phyloP scores from a whole-genome alignment of 2,797 vertebrate species.

The Rhynchotus rufescens region DNA sequence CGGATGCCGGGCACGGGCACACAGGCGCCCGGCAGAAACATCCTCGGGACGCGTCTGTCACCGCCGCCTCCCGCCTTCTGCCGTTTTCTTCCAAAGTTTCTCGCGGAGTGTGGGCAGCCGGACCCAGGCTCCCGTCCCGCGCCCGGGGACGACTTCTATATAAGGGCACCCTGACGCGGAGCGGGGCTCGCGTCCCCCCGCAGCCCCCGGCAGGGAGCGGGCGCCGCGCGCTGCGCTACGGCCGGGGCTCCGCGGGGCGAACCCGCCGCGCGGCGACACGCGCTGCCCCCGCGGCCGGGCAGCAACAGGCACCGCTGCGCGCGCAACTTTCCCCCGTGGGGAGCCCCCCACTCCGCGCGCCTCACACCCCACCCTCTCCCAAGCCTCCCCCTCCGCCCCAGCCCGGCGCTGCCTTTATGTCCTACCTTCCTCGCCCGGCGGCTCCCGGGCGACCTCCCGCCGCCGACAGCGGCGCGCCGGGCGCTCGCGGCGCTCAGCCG shows the following conservation, averaged over 20 bases:
- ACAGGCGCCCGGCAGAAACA: background rate
- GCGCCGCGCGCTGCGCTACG: no score
- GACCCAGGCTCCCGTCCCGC: background rate
- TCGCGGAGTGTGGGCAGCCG: background rate
- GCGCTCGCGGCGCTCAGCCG: background rate
- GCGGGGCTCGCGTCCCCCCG: background rate
- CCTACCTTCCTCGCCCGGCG: constrained; percentile 9
- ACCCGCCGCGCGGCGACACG: background rate
- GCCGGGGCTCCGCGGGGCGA: background rate
- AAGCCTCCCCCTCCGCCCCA: background rate
- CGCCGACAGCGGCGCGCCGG: background rate
- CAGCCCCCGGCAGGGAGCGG: background rate
- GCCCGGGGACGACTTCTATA: constrained; percentile 34
- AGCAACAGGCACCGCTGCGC: background rate
- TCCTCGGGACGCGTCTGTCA: background rate
- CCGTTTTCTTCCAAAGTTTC: constrained; percentile 2
- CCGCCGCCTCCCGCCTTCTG: background rate
- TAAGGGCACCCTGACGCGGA: constrained; percentile 33
- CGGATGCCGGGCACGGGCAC: background rate
- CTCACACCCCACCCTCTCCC: no score
- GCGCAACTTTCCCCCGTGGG: constrained; percentile 22
- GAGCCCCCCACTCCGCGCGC: background rate
- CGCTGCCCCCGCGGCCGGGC: no score
- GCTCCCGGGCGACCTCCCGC: background rate
- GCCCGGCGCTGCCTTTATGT: background rate